These are phyloP conservation scores for Scaptomyza reducta DNA, from an alignment of 2,888 invertebrate species.

Conservation along the genomic window DNA sequence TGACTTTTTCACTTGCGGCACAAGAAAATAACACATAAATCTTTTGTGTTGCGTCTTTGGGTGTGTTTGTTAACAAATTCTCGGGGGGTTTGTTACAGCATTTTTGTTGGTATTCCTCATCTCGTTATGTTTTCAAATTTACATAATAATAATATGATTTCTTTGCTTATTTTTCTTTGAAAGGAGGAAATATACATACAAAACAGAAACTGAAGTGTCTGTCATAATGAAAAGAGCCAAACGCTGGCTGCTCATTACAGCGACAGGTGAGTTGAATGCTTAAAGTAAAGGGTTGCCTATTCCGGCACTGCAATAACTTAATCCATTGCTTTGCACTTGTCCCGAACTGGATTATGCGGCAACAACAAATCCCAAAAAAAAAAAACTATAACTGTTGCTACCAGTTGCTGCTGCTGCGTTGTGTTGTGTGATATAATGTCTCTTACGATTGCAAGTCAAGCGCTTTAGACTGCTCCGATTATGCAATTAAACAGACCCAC, in stretches of 20 bases:
- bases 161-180: constrained; percentile 24
- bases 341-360: constrained; percentile 39
- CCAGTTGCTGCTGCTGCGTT: constrained; percentile 3
- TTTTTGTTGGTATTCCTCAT: constrained; percentile 2
- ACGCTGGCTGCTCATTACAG: constrained; percentile 85
- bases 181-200: constrained; percentile 34
- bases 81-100: constrained; percentile 34
- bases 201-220: constrained; percentile 37
- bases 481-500: constrained; percentile 37
- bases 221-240: constrained; percentile 85
- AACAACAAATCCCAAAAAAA: constrained; percentile 1
- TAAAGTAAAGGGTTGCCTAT: constrained; percentile 26
- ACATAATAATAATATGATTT: constrained; percentile 35
- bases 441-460: constrained; percentile 4
- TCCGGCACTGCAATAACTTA: constrained; percentile 15
- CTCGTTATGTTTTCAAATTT: constrained; percentile 16
- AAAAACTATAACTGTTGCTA: constrained; percentile 21
- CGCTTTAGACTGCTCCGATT: constrained; percentile 30
- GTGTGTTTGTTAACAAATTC: constrained; percentile 43
- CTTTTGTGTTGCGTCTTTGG: constrained; percentile 10
- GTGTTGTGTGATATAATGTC: constrained; percentile 52
- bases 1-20: constrained; percentile 31
- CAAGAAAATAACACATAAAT: constrained; percentile 20
- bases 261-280: constrained; percentile 84
- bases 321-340: constrained; percentile 21